Evolutionary conservation across 2,888 invertebrate species (phyloP).

Genomic region (Lumbricus terrestris): DNA sequence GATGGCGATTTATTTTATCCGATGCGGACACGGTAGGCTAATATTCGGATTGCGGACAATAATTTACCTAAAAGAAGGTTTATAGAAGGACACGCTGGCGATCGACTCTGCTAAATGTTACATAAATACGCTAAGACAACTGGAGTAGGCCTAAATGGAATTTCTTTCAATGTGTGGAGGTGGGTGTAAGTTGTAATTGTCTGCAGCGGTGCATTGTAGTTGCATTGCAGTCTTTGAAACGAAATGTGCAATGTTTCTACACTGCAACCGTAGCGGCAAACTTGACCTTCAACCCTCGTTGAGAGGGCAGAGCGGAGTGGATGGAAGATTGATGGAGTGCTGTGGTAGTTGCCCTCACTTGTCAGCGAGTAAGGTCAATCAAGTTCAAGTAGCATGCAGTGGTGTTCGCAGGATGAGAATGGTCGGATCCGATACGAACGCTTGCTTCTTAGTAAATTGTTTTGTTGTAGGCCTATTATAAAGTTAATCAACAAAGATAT

Average conservation of each 20-base stretch:
- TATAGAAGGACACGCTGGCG: background rate
- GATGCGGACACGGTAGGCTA: background rate
- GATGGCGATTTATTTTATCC: background rate
- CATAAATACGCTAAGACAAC: background rate
- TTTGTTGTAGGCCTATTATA: background rate
- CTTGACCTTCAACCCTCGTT: background rate
- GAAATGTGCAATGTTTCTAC: conserved; percentile 14
- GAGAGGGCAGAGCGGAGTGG: background rate
- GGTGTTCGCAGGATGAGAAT: background rate
- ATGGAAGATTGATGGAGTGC: background rate
- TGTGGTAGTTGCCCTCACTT: background rate
- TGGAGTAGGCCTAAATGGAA: background rate
- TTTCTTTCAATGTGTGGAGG: background rate
- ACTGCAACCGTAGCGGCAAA: conserved; percentile 14
- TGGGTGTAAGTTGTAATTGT: background rate
- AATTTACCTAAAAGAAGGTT: background rate
- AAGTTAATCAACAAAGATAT: background rate
- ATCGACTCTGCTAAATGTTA: no score
- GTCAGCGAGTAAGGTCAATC: no score
- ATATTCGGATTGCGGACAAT: background rate
- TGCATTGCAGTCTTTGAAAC: conserved; percentile 10
- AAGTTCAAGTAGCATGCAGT: no score
- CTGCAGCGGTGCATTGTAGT: conserved; percentile 16
- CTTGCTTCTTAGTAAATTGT: background rate
- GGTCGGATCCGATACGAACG: background rate